These are phyloP conservation scores for Morpho deidamia DNA, from an alignment of 2,888 invertebrate genomes.

Conservation along the genomic window DNA sequence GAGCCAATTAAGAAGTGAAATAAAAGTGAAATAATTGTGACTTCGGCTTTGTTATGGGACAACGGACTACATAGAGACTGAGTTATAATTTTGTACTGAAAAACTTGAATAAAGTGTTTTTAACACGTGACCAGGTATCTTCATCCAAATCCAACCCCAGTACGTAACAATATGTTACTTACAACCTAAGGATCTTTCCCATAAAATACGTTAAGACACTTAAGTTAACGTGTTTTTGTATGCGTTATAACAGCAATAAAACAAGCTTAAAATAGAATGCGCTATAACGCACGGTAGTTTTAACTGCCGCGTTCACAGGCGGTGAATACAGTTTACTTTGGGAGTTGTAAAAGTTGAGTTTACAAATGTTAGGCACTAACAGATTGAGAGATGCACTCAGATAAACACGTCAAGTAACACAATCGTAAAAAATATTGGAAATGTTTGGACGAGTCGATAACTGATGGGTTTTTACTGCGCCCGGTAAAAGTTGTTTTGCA, in stretches of 20 bases:
- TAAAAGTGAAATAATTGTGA: too few relatives aligned
- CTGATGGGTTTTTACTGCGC: slow-evolving; percentile 10
- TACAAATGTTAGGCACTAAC: slow-evolving; percentile 33
- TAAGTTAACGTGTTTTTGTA: slow-evolving; percentile 31
- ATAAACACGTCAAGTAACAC: slow-evolving; percentile 13
- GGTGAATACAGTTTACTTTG: slow-evolving; percentile 42
- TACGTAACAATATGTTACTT: not conserved
- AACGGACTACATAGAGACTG: too few relatives aligned
- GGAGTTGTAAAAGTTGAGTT: slow-evolving; percentile 43
- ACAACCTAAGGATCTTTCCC: slow-evolving; percentile 11
- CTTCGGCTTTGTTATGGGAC: too few relatives aligned
- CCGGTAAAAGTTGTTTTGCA: slow-evolving; percentile 13
- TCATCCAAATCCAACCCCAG: too few relatives aligned
- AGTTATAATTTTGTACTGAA: too few relatives aligned
- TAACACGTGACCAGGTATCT: too few relatives aligned
- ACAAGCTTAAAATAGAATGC: slow-evolving; percentile 42
- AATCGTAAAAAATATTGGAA: slow-evolving; percentile 18
- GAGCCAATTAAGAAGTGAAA: too few relatives aligned
- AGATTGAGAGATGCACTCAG: slow-evolving; percentile 25
- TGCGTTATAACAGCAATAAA: slow-evolving; percentile 37
- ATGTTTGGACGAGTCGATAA: slow-evolving; percentile 13
- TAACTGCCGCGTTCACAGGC: slow-evolving; percentile 42
- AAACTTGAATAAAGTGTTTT: too few relatives aligned
- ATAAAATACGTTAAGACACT: slow-evolving; percentile 29
- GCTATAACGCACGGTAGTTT: slow-evolving; percentile 43